Base-by-base conservation (phyloP, 2,113 vertebrate species). In the Tringa solitaria region DNA sequence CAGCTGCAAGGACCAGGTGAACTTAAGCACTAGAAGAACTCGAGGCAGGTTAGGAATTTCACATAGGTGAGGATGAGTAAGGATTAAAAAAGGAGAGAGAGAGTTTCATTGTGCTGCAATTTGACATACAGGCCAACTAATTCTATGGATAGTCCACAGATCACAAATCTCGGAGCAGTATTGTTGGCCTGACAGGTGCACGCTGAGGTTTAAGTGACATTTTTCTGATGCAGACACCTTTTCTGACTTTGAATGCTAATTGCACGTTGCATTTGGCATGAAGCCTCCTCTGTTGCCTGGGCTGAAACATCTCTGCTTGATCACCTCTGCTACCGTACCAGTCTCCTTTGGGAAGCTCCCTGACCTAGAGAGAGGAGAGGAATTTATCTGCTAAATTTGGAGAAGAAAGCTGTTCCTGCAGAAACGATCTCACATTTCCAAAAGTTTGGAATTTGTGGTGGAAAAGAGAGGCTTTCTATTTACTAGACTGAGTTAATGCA, bases 381-480 rank as follows among this genome's bases (percentile, higher is more conserved):
- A 72, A 74, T 67, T 75, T 61, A 50, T 45, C n/a, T 12, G 23
- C 7, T 32, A 6, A 61, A 28, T 61, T 8, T 23, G 27, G 45
- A 37, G 30, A 27, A 75, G 51, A 56, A 41, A 51, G 11, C 2
- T 69, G 69, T 41, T 82, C 13, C 35, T 35, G 19, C n/a, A 56
- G 59, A 46, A 84, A 43, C 0, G 11, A 61, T 6, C 41, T 32
- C 6, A 0, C 6, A 1, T 67, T 90, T 56, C 41, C 33, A 9
- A 12, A 83, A 77, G n/a, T 78, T 74, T 67, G 46, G 79, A 14
- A 43, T 28, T 12, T 9, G n/a, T 18, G 9, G 33, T 6, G 51
- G 53, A 12, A 63, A 74, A 35, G n/a, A 68, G 30, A 78, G n/a
- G 19, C 2, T 87, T 67, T 48, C 14, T n/a, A 10, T 89, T 60